phyloP scores from a whole-genome alignment of 2,113 vertebrate species.

The Rafetus swinhoei region DNA sequence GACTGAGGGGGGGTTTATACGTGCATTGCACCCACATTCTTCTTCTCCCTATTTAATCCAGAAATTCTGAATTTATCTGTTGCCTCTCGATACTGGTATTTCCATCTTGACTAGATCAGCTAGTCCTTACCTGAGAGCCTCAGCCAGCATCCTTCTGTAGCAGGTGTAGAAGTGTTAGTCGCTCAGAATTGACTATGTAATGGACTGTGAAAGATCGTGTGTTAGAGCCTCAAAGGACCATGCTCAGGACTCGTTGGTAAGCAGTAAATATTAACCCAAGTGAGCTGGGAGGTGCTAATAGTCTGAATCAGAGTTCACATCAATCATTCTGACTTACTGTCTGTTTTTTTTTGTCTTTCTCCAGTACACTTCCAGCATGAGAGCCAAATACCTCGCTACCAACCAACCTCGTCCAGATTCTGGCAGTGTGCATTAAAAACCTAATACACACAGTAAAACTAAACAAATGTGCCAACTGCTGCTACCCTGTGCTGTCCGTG shows the following conservation, averaged over 20 bases:
- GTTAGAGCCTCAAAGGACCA: background rate
- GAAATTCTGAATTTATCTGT: background rate
- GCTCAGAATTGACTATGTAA: background rate
- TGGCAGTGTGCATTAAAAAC: conserved; percentile 84
- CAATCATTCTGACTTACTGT: conserved; percentile 35
- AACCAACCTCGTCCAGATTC: conserved; percentile 91
- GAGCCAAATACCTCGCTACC: conserved; percentile 98
- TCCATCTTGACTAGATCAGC: background rate
- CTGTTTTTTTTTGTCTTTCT: conserved; percentile 64
- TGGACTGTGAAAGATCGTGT: conserved; percentile 1
- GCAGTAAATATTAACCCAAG: background rate
- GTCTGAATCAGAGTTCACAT: background rate
- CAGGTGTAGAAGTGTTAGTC: background rate
- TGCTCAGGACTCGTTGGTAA: background rate
- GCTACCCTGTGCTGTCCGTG: conserved; percentile 63
- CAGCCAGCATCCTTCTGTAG: background rate
- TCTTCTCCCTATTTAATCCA: background rate
- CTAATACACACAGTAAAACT: conserved; percentile 46
- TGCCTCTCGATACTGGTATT: background rate
- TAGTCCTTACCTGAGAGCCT: background rate
- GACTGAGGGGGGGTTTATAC: background rate
- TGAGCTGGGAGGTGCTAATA: background rate
- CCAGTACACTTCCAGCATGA: conserved; percentile 99
- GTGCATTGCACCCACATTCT: background rate
- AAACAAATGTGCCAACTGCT: conserved; percentile 75